Percentiles rank a stretch among this genome's conserved stretches.
Conservation (phyloP, 2,797 vertebrate species). For the Petrocephalus schoutedeni region DNA sequence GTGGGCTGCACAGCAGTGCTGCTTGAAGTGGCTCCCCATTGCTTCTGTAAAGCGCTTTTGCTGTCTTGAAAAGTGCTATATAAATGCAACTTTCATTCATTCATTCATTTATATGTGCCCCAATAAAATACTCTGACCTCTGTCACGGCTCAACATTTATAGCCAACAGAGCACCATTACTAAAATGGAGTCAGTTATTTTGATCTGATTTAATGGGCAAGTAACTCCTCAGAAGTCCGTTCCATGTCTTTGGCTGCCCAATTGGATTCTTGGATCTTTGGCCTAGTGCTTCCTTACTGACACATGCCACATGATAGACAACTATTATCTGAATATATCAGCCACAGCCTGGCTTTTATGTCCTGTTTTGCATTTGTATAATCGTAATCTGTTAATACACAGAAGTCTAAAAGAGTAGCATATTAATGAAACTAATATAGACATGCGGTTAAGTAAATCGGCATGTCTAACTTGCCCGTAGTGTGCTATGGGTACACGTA, state of each 20-base stretch:
- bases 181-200: neutral
- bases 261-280: neutral
- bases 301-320: neutral
- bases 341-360: neutral
- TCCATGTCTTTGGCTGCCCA: neutral
- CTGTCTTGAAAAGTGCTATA: too few species aligned
- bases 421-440: neutral
- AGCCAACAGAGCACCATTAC: neutral
- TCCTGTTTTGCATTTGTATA: neutral
- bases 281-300: neutral
- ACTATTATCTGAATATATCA: neutral
- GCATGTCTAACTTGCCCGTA: neutral
- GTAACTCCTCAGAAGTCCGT: neutral
- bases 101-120: neutral
- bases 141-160: neutral
- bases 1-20: too few species aligned
- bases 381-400: neutral
- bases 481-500: neutral
- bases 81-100: too few species aligned
- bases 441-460: neutral
- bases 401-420: neutral
- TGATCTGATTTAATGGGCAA: neutral
- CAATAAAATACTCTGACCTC: neutral
- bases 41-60: too few species aligned
- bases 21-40: too few species aligned